These are phyloP conservation scores for Prostheceraeus crozeri DNA, from an alignment of 2,888 invertebrate species.

Conservation along the genomic window DNA sequence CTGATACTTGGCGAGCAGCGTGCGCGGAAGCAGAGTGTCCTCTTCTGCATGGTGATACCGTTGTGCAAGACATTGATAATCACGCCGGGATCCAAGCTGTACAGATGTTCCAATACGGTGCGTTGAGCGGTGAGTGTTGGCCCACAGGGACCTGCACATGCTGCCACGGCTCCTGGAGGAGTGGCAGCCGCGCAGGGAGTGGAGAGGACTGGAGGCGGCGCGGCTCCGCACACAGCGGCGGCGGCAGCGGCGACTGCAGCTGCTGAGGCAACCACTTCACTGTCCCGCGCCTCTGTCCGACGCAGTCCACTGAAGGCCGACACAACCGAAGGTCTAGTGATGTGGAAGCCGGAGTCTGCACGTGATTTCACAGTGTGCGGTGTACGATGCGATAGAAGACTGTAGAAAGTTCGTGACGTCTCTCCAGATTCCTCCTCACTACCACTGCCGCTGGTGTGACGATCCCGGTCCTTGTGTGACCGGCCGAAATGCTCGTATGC, in stretches of 20 bases:
- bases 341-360: neutral
- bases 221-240: neutral
- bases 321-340: constrained; percentile 23
- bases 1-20: constrained; percentile 63
- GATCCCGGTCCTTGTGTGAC: too few species aligned
- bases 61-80: constrained; percentile 62
- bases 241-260: neutral
- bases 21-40: constrained; percentile 62
- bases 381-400: constrained; percentile 19
- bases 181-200: neutral
- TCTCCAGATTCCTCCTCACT: neutral
- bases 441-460: constrained; percentile 33
- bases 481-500: constrained; percentile 49
- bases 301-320: constrained; percentile 17
- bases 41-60: constrained; percentile 63
- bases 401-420: neutral
- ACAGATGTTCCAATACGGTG: constrained; percentile 51
- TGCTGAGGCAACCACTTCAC: neutral
- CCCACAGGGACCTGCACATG: neutral
- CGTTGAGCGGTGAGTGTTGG: constrained; percentile 19
- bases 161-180: neutral
- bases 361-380: neutral
- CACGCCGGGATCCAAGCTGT: constrained; percentile 57
- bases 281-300: neutral
- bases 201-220: neutral